A percentile compares a stretch with the other conserved stretches of the same genome.
Evolutionary conservation across 2,888 invertebrate species (phyloP).

Genomic region (Eurytoma adleriae): DNA sequence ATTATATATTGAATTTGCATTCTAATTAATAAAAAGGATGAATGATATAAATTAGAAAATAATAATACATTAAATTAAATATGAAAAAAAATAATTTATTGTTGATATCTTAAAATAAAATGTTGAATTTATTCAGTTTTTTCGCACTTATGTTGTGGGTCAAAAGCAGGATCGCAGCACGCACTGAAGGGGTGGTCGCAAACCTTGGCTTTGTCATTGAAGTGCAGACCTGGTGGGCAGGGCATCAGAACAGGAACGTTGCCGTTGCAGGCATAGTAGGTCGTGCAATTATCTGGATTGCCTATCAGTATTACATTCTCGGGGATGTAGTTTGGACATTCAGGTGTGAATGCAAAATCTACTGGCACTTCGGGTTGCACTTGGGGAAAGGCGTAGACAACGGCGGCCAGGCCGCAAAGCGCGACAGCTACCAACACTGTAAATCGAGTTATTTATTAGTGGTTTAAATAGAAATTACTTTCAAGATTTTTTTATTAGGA

Average conservation of each 20-base stretch:
- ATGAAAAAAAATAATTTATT: no score
- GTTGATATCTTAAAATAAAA: not conserved
- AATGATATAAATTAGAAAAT: no score
- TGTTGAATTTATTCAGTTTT: not conserved
- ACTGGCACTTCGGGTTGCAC: not conserved
- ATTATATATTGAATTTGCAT: no score
- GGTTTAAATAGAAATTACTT: not conserved
- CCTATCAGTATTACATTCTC: constrained; percentile 61
- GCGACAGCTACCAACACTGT: constrained; percentile 54
- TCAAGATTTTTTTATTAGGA: not conserved
- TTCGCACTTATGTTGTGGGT: constrained; percentile 12
- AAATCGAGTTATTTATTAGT: constrained; percentile 11
- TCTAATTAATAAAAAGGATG: no score
- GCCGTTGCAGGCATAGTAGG: constrained; percentile 63
- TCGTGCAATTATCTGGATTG: constrained; percentile 63
- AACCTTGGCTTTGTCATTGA: constrained; percentile 61
- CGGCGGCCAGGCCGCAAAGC: constrained; percentile 49
- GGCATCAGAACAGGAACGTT: constrained; percentile 60
- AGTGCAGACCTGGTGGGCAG: constrained; percentile 65
- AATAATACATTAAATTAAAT: no score
- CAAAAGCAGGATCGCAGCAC: constrained; percentile 59
- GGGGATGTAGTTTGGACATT: constrained; percentile 57
- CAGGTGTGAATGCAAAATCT: constrained; percentile 6
- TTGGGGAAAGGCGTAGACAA: constrained; percentile 18
- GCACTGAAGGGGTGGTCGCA: constrained; percentile 67